Percentiles rank a stretch among this genome's conserved stretches.
Conservation (phyloP, 2,113 vertebrate species). For the Origma solitaria region DNA sequence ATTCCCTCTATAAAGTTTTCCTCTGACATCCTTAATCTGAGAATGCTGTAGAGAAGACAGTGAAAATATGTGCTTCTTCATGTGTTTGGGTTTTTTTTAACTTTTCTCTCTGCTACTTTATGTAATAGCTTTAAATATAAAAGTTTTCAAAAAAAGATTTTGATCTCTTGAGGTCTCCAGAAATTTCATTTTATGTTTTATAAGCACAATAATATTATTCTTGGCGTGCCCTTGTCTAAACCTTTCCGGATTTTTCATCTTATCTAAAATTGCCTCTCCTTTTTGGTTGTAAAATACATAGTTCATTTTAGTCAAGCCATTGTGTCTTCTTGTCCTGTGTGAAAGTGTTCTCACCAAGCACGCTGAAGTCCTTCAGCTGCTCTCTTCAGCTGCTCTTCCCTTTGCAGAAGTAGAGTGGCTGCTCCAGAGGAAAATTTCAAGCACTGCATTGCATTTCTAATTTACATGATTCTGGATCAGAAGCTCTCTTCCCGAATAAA, state of each 20-base stretch:
- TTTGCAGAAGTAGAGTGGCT: background rate
- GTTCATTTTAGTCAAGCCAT: background rate
- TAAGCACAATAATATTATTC: background rate
- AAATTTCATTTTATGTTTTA: background rate
- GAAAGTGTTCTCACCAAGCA: background rate
- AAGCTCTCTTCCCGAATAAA: background rate
- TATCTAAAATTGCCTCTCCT: background rate
- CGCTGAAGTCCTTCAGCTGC: background rate
- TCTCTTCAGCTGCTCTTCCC: background rate
- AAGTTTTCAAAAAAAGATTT: background rate
- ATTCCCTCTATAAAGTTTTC: background rate
- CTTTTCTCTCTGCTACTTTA: background rate
- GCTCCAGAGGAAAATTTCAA: background rate
- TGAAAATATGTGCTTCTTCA: background rate
- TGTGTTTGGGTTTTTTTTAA: background rate
- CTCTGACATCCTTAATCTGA: background rate
- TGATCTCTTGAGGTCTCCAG: background rate
- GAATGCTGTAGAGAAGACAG: background rate
- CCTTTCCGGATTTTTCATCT: background rate
- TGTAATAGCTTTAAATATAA: background rate
- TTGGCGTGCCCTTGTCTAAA: background rate
- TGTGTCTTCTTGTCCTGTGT: background rate
- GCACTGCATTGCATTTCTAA: background rate
- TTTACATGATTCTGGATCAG: background rate
- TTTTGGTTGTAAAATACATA: background rate